phyloP scores from a whole-genome alignment of 1,140 invertebrate genomes.

The Bombus superbus region DNA sequence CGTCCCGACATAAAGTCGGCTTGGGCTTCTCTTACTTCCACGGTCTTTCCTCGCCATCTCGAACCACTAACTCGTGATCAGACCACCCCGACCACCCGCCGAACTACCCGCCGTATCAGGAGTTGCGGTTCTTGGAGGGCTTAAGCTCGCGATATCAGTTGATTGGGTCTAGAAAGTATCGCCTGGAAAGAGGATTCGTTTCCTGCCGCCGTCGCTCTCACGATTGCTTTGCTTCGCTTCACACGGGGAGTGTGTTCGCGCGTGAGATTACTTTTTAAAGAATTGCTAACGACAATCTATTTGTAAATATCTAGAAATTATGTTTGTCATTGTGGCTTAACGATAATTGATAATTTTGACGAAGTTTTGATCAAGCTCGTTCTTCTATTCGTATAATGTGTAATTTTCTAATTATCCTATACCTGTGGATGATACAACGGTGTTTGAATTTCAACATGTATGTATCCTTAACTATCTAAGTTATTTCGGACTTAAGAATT shows the following conservation, averaged over 20 bases:
- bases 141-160: slow-evolving; percentile 82
- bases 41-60: slow-evolving; percentile 75
- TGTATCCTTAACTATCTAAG: too few relatives aligned
- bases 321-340: too few relatives aligned
- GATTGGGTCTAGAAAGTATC: slow-evolving; percentile 77
- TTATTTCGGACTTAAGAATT: too few relatives aligned
- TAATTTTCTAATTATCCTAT: too few relatives aligned
- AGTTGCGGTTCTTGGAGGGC: slow-evolving; percentile 80
- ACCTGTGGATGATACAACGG: too few relatives aligned
- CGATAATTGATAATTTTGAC: too few relatives aligned
- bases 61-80: slow-evolving; percentile 83
- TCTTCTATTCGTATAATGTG: too few relatives aligned
- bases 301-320: background rate
- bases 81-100: slow-evolving; percentile 74
- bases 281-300: background rate
- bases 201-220: background rate
- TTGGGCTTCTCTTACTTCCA: slow-evolving; percentile 76
- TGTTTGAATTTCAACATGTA: too few relatives aligned
- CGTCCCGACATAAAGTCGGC: slow-evolving; percentile 81
- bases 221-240: background rate
- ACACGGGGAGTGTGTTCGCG: background rate
- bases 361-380: too few relatives aligned
- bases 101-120: slow-evolving; percentile 79
- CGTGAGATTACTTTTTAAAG: slow-evolving; percentile 8
- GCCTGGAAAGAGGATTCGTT: slow-evolving; percentile 51